phyloP scores from a whole-genome alignment of 2,888 invertebrate genomes.

The Molorchus minor region DNA sequence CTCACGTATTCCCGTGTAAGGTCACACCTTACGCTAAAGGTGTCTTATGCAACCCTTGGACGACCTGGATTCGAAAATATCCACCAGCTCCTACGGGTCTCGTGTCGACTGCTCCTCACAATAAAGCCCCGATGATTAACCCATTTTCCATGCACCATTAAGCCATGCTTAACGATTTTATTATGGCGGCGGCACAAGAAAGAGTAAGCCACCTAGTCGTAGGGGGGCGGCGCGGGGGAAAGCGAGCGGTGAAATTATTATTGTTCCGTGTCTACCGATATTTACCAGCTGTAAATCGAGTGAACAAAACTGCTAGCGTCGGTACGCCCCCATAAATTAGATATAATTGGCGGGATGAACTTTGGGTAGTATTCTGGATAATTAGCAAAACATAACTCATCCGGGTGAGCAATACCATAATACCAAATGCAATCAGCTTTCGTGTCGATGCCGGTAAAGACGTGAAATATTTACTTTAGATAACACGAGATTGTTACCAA shows the following conservation, averaged over 20 bases:
- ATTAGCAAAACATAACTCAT: conserved; percentile 57
- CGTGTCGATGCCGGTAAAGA: conserved; percentile 2
- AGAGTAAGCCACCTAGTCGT: conserved; percentile 1
- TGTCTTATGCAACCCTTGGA: too few relatives aligned
- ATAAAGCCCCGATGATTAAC: conserved; percentile 2
- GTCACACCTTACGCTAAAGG: too few relatives aligned
- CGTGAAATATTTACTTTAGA: too few relatives aligned
- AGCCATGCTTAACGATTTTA: conserved; percentile 2
- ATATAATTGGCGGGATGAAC: conserved; percentile 59
- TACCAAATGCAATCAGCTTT: conserved; percentile 25
- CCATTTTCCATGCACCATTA: conserved; percentile 6
- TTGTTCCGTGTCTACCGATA: conserved; percentile 55
- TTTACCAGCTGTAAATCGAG: conserved; percentile 56
- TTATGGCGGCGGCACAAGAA: conserved; percentile 2
- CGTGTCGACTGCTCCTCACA: neutral
- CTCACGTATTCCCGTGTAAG: too few relatives aligned
- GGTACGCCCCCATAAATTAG: conserved; percentile 57
- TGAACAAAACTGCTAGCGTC: conserved; percentile 57
- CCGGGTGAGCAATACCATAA: conserved; percentile 42
- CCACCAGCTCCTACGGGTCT: too few relatives aligned
- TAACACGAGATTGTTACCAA: too few relatives aligned
- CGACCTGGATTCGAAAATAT: too few relatives aligned
- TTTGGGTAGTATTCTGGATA: conserved; percentile 56
- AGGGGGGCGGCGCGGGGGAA: neutral
- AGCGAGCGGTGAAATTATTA: conserved; percentile 39